phyloP scores from a whole-genome alignment of 2,888 invertebrate species.

The Andrena flavipes region DNA sequence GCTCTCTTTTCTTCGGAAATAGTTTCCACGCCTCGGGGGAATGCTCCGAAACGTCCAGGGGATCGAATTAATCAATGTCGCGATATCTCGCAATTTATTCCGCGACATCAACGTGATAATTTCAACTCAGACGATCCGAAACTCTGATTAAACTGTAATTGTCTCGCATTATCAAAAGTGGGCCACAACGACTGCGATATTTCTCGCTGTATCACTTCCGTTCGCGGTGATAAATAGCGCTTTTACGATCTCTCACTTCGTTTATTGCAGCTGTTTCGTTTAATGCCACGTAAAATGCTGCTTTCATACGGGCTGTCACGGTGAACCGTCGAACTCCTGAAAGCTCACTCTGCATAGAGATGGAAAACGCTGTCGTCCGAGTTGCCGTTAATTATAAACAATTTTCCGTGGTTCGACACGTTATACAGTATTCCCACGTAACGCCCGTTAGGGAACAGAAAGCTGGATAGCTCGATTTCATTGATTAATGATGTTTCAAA shows the following conservation, averaged over 20 bases:
- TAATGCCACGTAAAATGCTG: slow-evolving; percentile 29
- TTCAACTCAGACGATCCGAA: neutral
- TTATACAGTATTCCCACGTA: neutral
- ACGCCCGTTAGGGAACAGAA: neutral
- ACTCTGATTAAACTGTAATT: slow-evolving; percentile 44
- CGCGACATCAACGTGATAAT: neutral
- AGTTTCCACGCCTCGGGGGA: neutral
- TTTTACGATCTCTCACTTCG: slow-evolving; percentile 41
- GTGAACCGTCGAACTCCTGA: neutral
- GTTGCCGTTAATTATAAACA: slow-evolving; percentile 7
- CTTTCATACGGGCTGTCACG: neutral
- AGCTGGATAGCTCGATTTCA: neutral
- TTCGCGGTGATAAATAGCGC: slow-evolving; percentile 44
- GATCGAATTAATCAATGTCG: slow-evolving; percentile 2
- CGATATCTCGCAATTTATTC: slow-evolving; percentile 17
- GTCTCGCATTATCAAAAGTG: slow-evolving; percentile 29
- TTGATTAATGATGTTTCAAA: slow-evolving; percentile 4
- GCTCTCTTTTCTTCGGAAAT: neutral
- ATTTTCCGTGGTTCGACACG: neutral
- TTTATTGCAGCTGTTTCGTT: slow-evolving; percentile 36
- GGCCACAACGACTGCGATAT: slow-evolving; percentile 15
- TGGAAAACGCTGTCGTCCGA: neutral
- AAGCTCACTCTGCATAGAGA: neutral
- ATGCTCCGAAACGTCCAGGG: neutral
- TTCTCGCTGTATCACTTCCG: slow-evolving; percentile 36